Base-by-base conservation (phyloP, 2,797 vertebrate genomes). In the Meda fulgida region DNA sequence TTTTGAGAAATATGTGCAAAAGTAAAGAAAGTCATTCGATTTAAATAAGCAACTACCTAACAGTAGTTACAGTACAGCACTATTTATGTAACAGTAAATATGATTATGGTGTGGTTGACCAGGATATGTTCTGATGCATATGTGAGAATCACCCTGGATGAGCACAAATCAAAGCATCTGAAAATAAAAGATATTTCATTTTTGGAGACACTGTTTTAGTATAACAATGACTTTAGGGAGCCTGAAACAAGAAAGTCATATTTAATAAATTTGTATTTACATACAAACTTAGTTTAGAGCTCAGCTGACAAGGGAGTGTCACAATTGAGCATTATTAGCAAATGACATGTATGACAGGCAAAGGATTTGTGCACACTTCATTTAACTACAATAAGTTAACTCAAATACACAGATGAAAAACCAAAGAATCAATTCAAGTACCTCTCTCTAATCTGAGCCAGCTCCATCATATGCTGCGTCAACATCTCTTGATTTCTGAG, bases 401-500 rank as follows among this genome's bases (percentile, higher is more conserved):
- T 75, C 46, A 51, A 31, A 51, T 51, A 5, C 80, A 43, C 4
- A 10, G 53, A 72, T 80, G 7, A 72, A 46, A 51, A 21, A 21
- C 9, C 26, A 51, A 36, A 66, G 4, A 66, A 21, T 38, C 2
- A 19, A 14, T 38, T 48, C 2, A 29, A 38, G 23, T 78, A 84
- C 83, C 83, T 84, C 3, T 21, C 75, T 71, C 76, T 58, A 63
- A 46, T 84, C 14, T 78, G 48, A 40, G 65, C 38, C 76, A 60
- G 83, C 21, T 84, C 21, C 66, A 71, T 71, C 21, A 21, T 70
- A 34, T 78, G 51, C 3, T 60, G 66, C 0, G 3, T 71, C 51
- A 60, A 14, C 75, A 71, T 71, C 66, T 84, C 76, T 70, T 84
- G 75, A 43, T 70, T 71, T 78, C 48, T 84, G 3, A 43, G 5